Percentiles rank a stretch among this genome's conserved stretches.
These are phyloP conservation scores for Leguminivora glycinivorella DNA, from an alignment of 1,140 invertebrate genomes.

Conservation along the genomic window DNA sequence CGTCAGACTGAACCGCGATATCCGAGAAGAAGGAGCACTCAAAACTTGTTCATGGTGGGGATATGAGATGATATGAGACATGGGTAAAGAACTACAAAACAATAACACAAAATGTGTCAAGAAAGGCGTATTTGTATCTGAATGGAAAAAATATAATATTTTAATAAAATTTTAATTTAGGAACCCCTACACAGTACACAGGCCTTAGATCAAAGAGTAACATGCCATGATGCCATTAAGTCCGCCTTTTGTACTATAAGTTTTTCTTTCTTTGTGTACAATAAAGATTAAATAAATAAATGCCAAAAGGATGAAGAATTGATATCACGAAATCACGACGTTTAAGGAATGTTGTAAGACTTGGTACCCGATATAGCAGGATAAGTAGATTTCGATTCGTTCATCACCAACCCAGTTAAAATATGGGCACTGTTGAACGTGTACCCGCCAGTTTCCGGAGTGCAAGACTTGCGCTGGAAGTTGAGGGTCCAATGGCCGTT, in stretches of 20 bases:
- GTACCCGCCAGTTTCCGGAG: not conserved
- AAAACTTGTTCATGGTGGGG: too few species aligned
- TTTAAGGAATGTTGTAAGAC: conserved; percentile 18
- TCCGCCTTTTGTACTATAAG: too few species aligned
- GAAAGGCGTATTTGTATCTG: too few species aligned
- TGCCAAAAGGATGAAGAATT: too few species aligned
- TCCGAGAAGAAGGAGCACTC: too few species aligned
- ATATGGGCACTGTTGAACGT: not conserved
- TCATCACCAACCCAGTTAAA: not conserved
- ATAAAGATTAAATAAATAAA: too few species aligned
- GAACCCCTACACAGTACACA: not conserved
- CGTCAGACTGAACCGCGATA: too few species aligned
- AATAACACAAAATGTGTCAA: too few species aligned
- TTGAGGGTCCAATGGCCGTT: not conserved
- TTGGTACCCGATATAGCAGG: conserved; percentile 2
- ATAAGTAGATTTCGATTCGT: conserved; percentile 7
- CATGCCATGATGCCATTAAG: not conserved
- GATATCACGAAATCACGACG: not conserved
- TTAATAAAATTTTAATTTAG: not conserved
- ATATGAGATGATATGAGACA: too few species aligned
- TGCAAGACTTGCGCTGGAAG: conserved; percentile 1
- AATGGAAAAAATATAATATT: not conserved
- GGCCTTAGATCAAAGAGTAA: not conserved
- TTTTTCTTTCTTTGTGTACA: too few species aligned
- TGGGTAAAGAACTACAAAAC: too few species aligned